phyloP scores from a whole-genome alignment of 2,113 vertebrate genomes.

The Rhegmatorhina hoffmannsi region DNA sequence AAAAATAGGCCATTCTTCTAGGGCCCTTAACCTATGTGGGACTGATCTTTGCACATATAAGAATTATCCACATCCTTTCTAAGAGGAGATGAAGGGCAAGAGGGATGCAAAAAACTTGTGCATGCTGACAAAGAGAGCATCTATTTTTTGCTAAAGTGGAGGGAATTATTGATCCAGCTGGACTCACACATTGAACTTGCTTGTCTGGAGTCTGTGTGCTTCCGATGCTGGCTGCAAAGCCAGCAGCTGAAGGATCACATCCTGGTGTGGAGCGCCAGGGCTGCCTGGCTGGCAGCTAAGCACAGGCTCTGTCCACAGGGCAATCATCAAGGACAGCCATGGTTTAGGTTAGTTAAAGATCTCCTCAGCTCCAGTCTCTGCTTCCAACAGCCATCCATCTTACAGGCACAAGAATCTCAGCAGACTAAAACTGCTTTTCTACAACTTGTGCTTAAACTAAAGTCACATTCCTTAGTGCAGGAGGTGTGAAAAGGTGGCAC shows the following conservation, averaged over 20 bases:
- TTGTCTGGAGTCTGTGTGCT: not conserved
- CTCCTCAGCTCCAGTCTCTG: not conserved
- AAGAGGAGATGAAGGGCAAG: not conserved
- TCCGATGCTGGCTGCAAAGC: not conserved
- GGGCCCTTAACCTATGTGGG: constrained; percentile 37
- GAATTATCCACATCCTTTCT: not conserved
- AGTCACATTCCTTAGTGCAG: not conserved
- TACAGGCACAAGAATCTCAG: not conserved
- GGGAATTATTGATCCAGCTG: constrained; percentile 61
- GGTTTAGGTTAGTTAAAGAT: not conserved
- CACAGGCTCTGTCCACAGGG: not conserved
- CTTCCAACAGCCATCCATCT: not conserved
- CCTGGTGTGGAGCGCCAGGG: not conserved
- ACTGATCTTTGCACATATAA: not conserved
- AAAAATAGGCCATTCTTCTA: constrained; percentile 60
- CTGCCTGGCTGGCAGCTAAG: not conserved
- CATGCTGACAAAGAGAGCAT: not conserved
- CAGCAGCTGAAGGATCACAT: not conserved
- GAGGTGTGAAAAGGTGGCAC: not conserved
- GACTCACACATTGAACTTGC: not conserved
- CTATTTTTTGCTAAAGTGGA: constrained; percentile 41
- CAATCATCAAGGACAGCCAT: not conserved
- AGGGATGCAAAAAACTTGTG: not conserved
- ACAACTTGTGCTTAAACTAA: not conserved
- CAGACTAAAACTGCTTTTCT: not conserved